Conservation (phyloP, 2,113 vertebrate genomes). For the Phyllostomus hastatus region DNA sequence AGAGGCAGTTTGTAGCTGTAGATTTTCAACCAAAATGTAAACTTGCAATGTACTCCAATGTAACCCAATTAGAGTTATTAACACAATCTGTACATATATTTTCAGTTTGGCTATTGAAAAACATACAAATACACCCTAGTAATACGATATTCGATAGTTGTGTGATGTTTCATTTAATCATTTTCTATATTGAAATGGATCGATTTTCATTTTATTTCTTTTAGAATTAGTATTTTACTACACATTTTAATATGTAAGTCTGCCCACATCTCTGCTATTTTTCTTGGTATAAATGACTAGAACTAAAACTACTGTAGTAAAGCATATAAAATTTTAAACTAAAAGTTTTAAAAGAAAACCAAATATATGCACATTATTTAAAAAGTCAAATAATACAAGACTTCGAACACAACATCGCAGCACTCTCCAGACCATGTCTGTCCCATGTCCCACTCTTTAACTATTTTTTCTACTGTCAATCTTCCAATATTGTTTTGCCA, state of each 20-base stretch:
- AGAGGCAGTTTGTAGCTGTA: background rate
- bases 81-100: constrained; percentile 53
- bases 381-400: background rate
- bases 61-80: constrained; percentile 55
- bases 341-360: constrained; percentile 16
- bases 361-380: constrained; percentile 1
- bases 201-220: constrained; percentile 37
- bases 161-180: constrained; percentile 2
- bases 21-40: constrained; percentile 57
- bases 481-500: background rate
- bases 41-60: constrained; percentile 49
- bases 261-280: background rate
- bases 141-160: constrained; percentile 8
- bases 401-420: background rate
- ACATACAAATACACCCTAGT: constrained; percentile 27
- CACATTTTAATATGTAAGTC: constrained; percentile 9
- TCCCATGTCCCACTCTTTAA: background rate
- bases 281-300: background rate
- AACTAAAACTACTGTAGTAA: background rate
- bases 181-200: constrained; percentile 34
- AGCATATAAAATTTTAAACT: background rate
- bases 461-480: background rate
- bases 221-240: constrained; percentile 30
- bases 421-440: background rate
- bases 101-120: constrained; percentile 54